phyloP scores from a whole-genome alignment of 2,888 invertebrate genomes.

The Artemia sinica region DNA sequence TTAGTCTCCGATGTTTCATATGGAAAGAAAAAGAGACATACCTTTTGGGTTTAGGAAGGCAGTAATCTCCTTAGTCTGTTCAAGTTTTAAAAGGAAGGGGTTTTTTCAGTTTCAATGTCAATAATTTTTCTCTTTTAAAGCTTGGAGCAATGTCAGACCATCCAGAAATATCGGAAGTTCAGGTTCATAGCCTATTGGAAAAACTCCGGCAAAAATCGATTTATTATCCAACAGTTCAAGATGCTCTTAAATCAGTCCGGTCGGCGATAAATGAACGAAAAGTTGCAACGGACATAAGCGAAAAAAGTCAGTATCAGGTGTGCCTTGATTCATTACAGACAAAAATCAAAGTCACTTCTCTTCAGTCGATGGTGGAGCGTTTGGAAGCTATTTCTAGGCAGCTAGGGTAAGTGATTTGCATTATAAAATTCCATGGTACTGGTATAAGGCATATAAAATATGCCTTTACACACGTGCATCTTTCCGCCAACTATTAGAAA shows the following conservation, averaged over 20 bases:
- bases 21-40: no score
- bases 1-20: no score
- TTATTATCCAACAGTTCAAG: background rate
- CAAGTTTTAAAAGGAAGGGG: no score
- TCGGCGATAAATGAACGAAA: conserved; percentile 9
- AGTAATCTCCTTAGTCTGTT: no score
- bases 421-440: no score
- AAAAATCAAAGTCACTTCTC: conserved; percentile 76
- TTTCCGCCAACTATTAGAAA: no score
- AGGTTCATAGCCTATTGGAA: background rate
- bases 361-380: conserved; percentile 78
- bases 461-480: no score
- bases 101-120: no score
- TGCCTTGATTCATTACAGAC: conserved; percentile 80
- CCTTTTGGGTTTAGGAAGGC: no score
- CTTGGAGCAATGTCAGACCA: conserved; percentile 12
- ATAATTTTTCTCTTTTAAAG: background rate
- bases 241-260: background rate
- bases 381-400: conserved; percentile 78
- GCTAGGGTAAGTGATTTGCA: conserved; percentile 43
- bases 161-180: background rate
- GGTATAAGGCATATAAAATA: no score
- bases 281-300: conserved; percentile 30
- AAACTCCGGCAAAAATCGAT: background rate
- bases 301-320: conserved; percentile 67